phyloP scores from a whole-genome alignment of 2,113 vertebrate genomes.

The Stigmatopora argus region DNA sequence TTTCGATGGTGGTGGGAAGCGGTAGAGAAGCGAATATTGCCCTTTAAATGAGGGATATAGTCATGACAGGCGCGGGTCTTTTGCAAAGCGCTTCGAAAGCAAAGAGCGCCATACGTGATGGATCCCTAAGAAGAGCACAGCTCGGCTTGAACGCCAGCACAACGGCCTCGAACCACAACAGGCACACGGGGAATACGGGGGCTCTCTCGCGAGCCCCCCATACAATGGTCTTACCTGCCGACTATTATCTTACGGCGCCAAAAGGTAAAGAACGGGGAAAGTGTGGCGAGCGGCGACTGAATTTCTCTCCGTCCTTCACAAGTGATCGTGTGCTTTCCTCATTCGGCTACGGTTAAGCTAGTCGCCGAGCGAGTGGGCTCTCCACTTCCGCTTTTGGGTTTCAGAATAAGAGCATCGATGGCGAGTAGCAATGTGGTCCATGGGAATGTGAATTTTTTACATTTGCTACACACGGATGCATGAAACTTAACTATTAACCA shows the following conservation, averaged over 20 bases:
- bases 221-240: slow-evolving; percentile 58
- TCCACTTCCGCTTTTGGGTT: slow-evolving; percentile 24
- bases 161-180: slow-evolving; percentile 47
- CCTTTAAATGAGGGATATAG: slow-evolving; percentile 61
- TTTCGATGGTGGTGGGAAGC: not conserved
- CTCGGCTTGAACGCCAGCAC: slow-evolving; percentile 36
- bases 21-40: slow-evolving; percentile 41
- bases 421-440: not conserved
- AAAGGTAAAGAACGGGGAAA: slow-evolving; percentile 23
- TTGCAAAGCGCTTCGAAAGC: slow-evolving; percentile 55
- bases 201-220: slow-evolving; percentile 2
- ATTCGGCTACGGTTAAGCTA: slow-evolving; percentile 41
- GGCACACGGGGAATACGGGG: slow-evolving; percentile 26
- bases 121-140: slow-evolving; percentile 41
- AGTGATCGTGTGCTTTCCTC: slow-evolving; percentile 57
- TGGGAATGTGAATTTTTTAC: not conserved
- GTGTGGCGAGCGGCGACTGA: slow-evolving; percentile 31
- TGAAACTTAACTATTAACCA: not conserved
- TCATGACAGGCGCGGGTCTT: slow-evolving; percentile 61
- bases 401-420: slow-evolving; percentile 40
- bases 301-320: slow-evolving; percentile 67
- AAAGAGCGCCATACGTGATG: slow-evolving; percentile 69
- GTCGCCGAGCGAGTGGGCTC: not conserved
- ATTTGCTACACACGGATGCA: not conserved
- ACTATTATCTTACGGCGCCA: slow-evolving; percentile 2